Percentiles rank a stretch among this genome's conserved stretches.
Conservation (phyloP, 2,113 vertebrate genomes). For the Cyprinus carpio region DNA sequence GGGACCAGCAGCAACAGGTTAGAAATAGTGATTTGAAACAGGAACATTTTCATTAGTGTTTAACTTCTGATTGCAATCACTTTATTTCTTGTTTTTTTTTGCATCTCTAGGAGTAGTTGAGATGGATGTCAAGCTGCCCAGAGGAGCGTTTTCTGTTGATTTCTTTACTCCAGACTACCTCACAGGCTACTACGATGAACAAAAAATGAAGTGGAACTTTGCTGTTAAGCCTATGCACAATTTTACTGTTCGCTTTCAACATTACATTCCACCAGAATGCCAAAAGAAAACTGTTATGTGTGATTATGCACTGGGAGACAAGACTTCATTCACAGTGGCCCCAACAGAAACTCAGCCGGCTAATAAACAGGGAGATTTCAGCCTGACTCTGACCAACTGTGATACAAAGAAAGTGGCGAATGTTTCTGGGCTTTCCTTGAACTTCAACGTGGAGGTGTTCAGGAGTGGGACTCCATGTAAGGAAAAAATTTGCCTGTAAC, state of each 20-base stretch:
- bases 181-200: slow-evolving; percentile 71
- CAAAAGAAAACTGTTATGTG: slow-evolving; percentile 74
- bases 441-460: slow-evolving; percentile 78
- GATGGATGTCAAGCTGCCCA: slow-evolving; percentile 79
- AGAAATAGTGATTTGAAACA: slow-evolving; percentile 50
- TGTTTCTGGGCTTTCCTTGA: slow-evolving; percentile 71
- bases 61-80: background rate
- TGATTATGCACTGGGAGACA: slow-evolving; percentile 73
- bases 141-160: slow-evolving; percentile 69
- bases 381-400: slow-evolving; percentile 85
- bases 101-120: slow-evolving; percentile 74
- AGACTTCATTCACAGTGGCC: slow-evolving; percentile 61
- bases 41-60: background rate
- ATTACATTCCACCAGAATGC: slow-evolving; percentile 79
- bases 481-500: background rate
- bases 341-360: slow-evolving; percentile 76
- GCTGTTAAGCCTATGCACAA: slow-evolving; percentile 80
- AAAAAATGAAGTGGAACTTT: slow-evolving; percentile 87
- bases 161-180: slow-evolving; percentile 86
- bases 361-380: slow-evolving; percentile 83
- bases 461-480: slow-evolving; percentile 74
- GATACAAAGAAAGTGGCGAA: slow-evolving; percentile 70
- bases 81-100: background rate
- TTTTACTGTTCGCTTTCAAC: slow-evolving; percentile 77
- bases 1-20: slow-evolving; percentile 80